phyloP scores from a whole-genome alignment of 2,888 invertebrate genomes.

The Stenichneumon culpator region DNA sequence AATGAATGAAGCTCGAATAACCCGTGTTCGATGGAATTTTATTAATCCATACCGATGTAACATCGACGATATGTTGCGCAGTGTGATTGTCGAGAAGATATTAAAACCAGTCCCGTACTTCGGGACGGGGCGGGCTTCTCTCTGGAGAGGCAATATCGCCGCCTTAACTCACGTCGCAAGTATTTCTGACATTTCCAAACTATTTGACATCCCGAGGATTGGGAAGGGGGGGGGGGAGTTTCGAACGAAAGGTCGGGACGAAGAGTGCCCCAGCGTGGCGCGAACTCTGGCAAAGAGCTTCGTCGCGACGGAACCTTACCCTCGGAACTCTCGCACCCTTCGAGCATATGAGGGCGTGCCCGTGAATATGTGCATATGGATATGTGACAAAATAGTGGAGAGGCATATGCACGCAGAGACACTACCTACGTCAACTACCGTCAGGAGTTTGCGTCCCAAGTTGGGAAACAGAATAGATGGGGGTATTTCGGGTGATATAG shows the following conservation, averaged over 20 bases:
- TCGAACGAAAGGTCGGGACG: conserved; percentile 26
- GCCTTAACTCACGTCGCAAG: conserved; percentile 69
- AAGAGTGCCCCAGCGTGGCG: conserved; percentile 12
- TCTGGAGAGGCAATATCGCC: conserved; percentile 74
- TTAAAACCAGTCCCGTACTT: conserved; percentile 33
- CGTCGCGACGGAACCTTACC: conserved; percentile 24
- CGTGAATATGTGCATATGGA: conserved; percentile 12
- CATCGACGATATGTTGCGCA: conserved; percentile 10
- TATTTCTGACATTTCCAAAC: conserved; percentile 78
- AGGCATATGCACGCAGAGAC: conserved; percentile 6
- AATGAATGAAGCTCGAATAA: background rate
- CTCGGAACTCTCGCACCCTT: conserved; percentile 17
- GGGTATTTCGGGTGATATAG: too few species aligned
- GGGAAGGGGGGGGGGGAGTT: background rate
- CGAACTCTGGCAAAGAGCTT: conserved; percentile 43
- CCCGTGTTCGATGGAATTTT: background rate
- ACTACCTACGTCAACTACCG: conserved; percentile 21
- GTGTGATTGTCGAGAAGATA: conserved; percentile 5
- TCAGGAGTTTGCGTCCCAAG: conserved; percentile 6
- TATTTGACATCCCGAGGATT: conserved; percentile 69
- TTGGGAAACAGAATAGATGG: background rate
- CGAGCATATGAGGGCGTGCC: background rate
- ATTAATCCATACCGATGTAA: conserved; percentile 1
- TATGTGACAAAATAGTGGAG: conserved; percentile 12
- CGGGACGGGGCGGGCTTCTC: conserved; percentile 3